Percentiles rank a stretch among this genome's conserved stretches.
Conservation (phyloP, 2,888 invertebrate species). For the Scaptomyza polygonia region DNA sequence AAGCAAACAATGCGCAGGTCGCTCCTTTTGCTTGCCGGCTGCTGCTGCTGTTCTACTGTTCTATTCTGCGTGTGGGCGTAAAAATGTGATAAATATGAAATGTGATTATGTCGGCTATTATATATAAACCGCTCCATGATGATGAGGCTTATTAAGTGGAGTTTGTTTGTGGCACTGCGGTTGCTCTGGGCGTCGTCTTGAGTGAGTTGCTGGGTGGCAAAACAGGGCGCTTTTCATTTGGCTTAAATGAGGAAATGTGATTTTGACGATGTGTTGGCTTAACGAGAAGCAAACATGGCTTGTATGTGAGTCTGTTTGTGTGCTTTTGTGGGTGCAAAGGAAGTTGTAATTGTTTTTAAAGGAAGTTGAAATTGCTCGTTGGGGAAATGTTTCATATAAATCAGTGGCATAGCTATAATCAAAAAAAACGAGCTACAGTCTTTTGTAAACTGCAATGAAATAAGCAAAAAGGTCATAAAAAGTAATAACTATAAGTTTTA, state of each 20-base stretch:
- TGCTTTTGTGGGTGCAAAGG: slow-evolving; percentile 43
- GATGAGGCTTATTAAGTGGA: slow-evolving; percentile 79
- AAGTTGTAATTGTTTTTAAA: slow-evolving; percentile 79
- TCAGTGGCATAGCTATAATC: slow-evolving; percentile 44
- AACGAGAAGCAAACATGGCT: slow-evolving; percentile 53
- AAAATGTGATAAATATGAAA: slow-evolving; percentile 82
- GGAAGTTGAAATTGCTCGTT: slow-evolving; percentile 76
- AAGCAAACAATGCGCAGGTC: slow-evolving; percentile 68
- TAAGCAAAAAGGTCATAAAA: slow-evolving; percentile 10
- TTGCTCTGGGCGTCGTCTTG: slow-evolving; percentile 76
- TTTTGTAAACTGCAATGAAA: slow-evolving; percentile 30
- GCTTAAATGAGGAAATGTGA: slow-evolving; percentile 75
- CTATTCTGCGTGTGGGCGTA: slow-evolving; percentile 68
- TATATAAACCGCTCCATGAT: slow-evolving; percentile 63
- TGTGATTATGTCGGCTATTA: slow-evolving; percentile 81
- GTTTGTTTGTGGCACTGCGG: slow-evolving; percentile 72
- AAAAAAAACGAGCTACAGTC: slow-evolving; percentile 10
- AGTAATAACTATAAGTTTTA: slow-evolving; percentile 13
- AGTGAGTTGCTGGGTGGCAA: slow-evolving; percentile 37
- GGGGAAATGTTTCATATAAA: slow-evolving; percentile 77
- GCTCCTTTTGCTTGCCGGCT: slow-evolving; percentile 15
- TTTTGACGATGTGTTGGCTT: slow-evolving; percentile 82
- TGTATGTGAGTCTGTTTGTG: slow-evolving; percentile 15
- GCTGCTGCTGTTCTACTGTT: too few species aligned
- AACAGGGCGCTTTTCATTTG: slow-evolving; percentile 7